phyloP scores from a whole-genome alignment of 2,888 invertebrate species.

The Acronicta leporina region DNA sequence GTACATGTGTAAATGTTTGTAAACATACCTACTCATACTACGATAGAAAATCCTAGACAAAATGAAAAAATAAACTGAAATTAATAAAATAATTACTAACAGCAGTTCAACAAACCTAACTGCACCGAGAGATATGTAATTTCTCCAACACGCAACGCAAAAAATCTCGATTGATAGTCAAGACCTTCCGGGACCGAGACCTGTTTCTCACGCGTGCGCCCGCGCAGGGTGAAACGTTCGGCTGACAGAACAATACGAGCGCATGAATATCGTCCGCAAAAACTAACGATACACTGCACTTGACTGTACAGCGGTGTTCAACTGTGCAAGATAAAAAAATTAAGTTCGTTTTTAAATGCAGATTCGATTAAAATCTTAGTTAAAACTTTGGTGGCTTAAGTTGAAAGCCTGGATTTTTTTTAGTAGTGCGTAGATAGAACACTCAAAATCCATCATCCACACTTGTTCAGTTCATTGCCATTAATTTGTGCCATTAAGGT shows the following conservation, averaged over 20 bases:
- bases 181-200: slow-evolving; percentile 73
- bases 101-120: slow-evolving; percentile 56
- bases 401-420: too few relatives aligned
- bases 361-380: too few relatives aligned
- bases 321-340: slow-evolving; percentile 28
- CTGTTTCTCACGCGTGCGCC: slow-evolving; percentile 64
- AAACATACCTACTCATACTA: too few relatives aligned
- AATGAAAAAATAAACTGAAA: slow-evolving; percentile 13
- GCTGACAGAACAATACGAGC: slow-evolving; percentile 70
- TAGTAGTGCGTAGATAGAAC: too few relatives aligned
- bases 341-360: too few relatives aligned
- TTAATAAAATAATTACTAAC: slow-evolving; percentile 28
- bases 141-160: slow-evolving; percentile 58
- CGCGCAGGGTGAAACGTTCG: slow-evolving; percentile 56
- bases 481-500: too few relatives aligned
- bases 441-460: too few relatives aligned
- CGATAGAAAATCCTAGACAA: too few relatives aligned
- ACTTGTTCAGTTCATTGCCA: too few relatives aligned
- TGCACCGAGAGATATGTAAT: slow-evolving; percentile 48
- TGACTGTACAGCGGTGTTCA: slow-evolving; percentile 49
- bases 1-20: too few relatives aligned
- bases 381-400: too few relatives aligned
- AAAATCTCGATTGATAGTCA: slow-evolving; percentile 53
- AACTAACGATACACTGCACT: slow-evolving; percentile 52
- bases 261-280: slow-evolving; percentile 62